Percentiles rank a stretch among this genome's conserved stretches.
These are phyloP conservation scores for Crocuta crocuta DNA, from an alignment of 2,113 vertebrate species.

Conservation along the genomic window DNA sequence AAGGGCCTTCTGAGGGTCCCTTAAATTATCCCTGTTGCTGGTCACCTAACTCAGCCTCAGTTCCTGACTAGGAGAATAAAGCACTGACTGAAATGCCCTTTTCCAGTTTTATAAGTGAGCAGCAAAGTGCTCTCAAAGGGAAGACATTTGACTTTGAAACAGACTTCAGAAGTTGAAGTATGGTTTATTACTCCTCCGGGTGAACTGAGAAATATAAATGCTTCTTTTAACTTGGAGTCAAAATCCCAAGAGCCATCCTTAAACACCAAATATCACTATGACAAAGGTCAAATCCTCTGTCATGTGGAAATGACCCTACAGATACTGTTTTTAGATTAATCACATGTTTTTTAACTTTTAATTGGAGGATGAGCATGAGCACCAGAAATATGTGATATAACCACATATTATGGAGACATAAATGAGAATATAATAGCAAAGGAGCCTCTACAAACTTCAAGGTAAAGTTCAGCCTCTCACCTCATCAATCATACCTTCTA, in stretches of 20 bases:
- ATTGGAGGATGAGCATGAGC: background rate
- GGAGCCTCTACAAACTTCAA: background rate
- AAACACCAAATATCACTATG: slow-evolving; percentile 40
- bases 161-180: slow-evolving; percentile 70
- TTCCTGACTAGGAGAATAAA: slow-evolving; percentile 64
- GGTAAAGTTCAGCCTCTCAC: background rate
- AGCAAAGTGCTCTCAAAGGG: slow-evolving; percentile 75
- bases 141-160: slow-evolving; percentile 76
- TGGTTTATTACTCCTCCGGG: slow-evolving; percentile 76
- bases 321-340: slow-evolving; percentile 47
- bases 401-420: background rate
- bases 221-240: slow-evolving; percentile 63
- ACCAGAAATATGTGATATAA: background rate
- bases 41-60: slow-evolving; percentile 53
- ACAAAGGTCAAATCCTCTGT: slow-evolving; percentile 52
- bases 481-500: background rate
- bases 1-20: slow-evolving; percentile 38
- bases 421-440: background rate
- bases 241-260: slow-evolving; percentile 53
- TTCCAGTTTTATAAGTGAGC: slow-evolving; percentile 59
- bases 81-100: slow-evolving; percentile 64
- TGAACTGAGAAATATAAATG: slow-evolving; percentile 69
- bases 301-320: slow-evolving; percentile 6
- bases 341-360: slow-evolving; percentile 50
- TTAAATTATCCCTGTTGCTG: slow-evolving; percentile 67